Base-by-base conservation (phyloP, 1,140 invertebrate genomes). In the Brachystomella parvula region DNA sequence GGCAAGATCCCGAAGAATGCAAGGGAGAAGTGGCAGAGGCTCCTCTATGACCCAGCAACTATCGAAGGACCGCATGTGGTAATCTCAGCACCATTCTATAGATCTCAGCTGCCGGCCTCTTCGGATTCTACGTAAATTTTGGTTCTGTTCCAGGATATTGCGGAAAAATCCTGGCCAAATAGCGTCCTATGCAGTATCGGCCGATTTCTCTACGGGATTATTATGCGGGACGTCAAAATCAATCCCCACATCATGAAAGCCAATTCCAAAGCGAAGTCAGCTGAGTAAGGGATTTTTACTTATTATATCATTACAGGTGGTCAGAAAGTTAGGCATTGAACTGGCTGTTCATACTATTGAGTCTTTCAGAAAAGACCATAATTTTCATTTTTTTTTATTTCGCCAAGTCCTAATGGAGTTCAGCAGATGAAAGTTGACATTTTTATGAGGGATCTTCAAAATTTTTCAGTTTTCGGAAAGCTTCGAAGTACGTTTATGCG, bases 161-260 rank as follows among this genome's bases (percentile, higher is more conserved):
- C 79, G 44, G 82, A 85, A 70, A 79, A 81, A 21, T 74, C 76
- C 0, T 93, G 89, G 90, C 86, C 88, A 0, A 71, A 75, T 2
- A 78, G 81, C 67, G 80, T 87, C 12, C 74, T 84, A 3, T 75
- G 77, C 19, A 82, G 81, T 47, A 79, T 89, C 64, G 93, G 93
- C 24, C 87, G 87, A 73, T 93, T 94, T 76, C 80, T 96, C 0
- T 94, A 92, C 75, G 86, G 89, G 61, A 90, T 95, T 32, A 87
- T 96, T 12, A 81, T 94, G 66, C 85, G 87, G 58, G 90, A 94
- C 77, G 79, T 94, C 15, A 92, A 92, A 79, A 82, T 94, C 65
- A 83, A 92, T 77, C 79, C 85, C 3, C 87, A 87, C 73, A 78
- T 84, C 61, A 79, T 86, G 75, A 82, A 83, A 64, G 70, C 74